Base-by-base conservation (phyloP, 2,888 invertebrate species). In the Patella depressa region DNA sequence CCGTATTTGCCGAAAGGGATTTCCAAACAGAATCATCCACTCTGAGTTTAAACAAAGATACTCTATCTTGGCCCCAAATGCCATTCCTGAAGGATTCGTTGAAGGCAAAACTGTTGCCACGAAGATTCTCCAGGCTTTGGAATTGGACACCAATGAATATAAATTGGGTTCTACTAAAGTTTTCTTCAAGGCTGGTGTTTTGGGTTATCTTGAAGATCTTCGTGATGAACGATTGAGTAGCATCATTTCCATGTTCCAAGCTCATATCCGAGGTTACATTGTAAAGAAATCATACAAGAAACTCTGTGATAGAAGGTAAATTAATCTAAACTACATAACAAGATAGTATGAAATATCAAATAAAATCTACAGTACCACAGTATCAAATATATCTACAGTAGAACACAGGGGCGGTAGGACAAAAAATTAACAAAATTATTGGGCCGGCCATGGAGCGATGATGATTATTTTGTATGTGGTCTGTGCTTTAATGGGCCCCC, bases 161-260 rank as follows among this genome's bases (percentile, higher is more conserved):
- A 95, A 97, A 93, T 95, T 98, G 93, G 99, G 99, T 93, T 96
- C 97, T 93, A 99, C 98, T 85, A 99, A 99, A 96, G 98, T 98
- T 96, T 99, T 99, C 97, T 99, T 99, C 98, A 97, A 98, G 91
- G 98, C 99, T 90, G 99, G 99, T 94, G 97, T 98, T 93, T 94
- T 99, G 94, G 99, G 99, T 96, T 97, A 97, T 93, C 96, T 99
- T 95, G 99, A 99, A 93, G 99, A 99, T 93, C 94, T 98, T 93
- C 97, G 99, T 95, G 99, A 99, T 93, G 98, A 98, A 93, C 97
- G 98, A 93, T 94, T 99, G 89, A 84, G 90, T 93, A 97, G 97
- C 94, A 98, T 99, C 92, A 96, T 99, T 91, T 96, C 97, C 90
- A 97, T 98, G 97, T 91, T 92, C 88, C 92, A 92, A 93, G 95